phyloP scores from a whole-genome alignment of 2,113 vertebrate species.

The Vombatus ursinus region DNA sequence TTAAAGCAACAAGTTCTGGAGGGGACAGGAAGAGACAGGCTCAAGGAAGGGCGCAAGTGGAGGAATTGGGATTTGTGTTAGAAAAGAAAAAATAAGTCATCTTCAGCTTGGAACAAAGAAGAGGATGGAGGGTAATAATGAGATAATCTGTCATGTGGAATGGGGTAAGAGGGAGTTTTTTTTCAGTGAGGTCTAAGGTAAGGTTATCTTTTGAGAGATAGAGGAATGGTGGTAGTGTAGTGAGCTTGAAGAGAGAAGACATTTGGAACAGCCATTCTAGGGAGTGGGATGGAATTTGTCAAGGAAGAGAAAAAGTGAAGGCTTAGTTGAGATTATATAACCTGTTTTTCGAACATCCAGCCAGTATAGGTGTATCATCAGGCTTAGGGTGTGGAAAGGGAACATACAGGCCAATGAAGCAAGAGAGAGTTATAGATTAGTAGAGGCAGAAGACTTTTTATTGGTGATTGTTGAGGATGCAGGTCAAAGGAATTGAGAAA shows the following conservation, averaged over 20 bases:
- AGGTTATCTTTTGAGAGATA: background rate
- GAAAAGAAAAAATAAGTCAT: background rate
- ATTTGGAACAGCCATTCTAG: background rate
- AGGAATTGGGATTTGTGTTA: background rate
- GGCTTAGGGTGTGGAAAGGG: background rate
- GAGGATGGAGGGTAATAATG: background rate
- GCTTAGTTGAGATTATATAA: background rate
- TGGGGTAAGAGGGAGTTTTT: background rate
- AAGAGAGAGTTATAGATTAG: background rate
- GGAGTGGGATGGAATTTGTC: background rate
- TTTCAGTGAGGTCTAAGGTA: background rate
- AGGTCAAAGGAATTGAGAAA: background rate
- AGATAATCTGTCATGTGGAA: background rate
- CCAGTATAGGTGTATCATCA: background rate
- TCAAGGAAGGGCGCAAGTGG: background rate
- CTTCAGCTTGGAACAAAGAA: background rate
- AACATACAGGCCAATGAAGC: background rate
- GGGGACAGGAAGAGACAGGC: background rate
- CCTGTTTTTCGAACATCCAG: background rate
- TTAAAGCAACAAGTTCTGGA: background rate
- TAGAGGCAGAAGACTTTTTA: background rate
- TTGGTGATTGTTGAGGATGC: background rate
- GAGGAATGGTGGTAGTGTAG: background rate
- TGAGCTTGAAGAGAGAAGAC: background rate
- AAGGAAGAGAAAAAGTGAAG: background rate